Percentiles rank a stretch among this genome's conserved stretches.
Conservation (phyloP, 2,888 invertebrate species). For the Arge pagana region DNA sequence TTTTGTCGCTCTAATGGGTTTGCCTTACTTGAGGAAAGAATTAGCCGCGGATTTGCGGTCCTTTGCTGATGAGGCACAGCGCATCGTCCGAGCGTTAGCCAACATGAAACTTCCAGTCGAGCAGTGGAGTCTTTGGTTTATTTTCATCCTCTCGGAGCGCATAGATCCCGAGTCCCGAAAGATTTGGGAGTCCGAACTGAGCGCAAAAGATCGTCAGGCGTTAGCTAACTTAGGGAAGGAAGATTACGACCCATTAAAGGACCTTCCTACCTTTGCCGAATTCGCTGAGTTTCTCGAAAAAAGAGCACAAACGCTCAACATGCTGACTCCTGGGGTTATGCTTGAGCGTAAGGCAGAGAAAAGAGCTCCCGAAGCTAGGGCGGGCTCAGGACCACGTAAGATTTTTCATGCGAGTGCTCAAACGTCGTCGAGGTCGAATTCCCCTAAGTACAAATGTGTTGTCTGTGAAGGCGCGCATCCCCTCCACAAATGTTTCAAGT, state of each 20-base stretch:
- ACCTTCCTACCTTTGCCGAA: constrained; percentile 3
- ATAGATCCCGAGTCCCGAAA: constrained; percentile 20
- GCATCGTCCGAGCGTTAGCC: constrained; percentile 14
- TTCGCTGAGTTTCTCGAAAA: constrained; percentile 5
- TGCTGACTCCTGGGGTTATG: no score
- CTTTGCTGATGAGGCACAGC: constrained; percentile 18
- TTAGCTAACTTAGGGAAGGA: neutral
- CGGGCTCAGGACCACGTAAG: neutral
- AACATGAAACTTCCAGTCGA: constrained; percentile 16
- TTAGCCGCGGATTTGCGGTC: constrained; percentile 12
- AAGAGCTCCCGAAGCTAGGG: neutral
- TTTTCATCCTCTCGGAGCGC: constrained; percentile 2
- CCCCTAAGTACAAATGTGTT: neutral
- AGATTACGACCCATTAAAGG: neutral
- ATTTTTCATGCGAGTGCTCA: constrained; percentile 5
- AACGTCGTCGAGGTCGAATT: no score
- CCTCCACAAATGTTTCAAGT: constrained; percentile 5
- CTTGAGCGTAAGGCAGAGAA: neutral
- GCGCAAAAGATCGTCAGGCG: neutral
- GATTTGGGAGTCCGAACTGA: constrained; percentile 8
- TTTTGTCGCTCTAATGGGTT: constrained; percentile 5
- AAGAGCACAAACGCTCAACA: constrained; percentile 1
- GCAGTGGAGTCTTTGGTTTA: constrained; percentile 14
- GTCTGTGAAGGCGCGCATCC: neutral
- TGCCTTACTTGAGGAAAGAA: constrained; percentile 13